Base-by-base conservation (phyloP, 2,113 vertebrate species). In the Choloepus hoffmanni region DNA sequence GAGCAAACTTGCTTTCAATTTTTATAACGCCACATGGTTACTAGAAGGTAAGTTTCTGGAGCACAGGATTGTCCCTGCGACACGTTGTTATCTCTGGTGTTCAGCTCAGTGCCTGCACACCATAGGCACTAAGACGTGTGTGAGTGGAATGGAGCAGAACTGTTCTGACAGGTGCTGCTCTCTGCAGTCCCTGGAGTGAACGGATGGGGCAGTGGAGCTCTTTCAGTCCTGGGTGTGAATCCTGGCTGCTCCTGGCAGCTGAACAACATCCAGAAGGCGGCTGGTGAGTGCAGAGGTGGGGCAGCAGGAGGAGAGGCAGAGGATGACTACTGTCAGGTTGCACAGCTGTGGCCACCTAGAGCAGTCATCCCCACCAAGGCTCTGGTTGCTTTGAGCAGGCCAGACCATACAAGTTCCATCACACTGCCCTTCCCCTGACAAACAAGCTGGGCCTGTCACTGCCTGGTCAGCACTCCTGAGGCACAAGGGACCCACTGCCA, bases 41-140 rank as follows among this genome's bases (percentile, higher is more conserved):
- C 23, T 11, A 45, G 50, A 23, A 2, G 21, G 48, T 26, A 58
- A 33, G n/a, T 68, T 48, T 63, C 53, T 73, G 40, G 70, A 58
- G 72, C 70, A 3, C 85, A 45, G 40, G 30, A 33, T n/a, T 2
- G 1, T 28, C 4, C 14, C 12, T 0, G 2, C 50, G 0, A 36
- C 19, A 19, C 28, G 65, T 50, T 5, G 0, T 53, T 7, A 2
- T 10, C 36, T 15, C 33, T 24, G 12, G 33, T 3, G 12, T 76
- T 70, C 53, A 4, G n/a, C 3, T 50, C 53, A 3, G 26, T 2
- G 23, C 62, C 21, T 48, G 1, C 40, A 2, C 3, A 0, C 0
- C 0, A 33, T 1, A 26, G 48, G 18, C n/a, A 5, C 13, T 7
- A 40, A 40, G 36, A 8, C 0, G 0, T n/a, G 15, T 23, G 23